Evolutionary conservation across 1,140 invertebrate species (phyloP), one percentile per base, ranked within the genome.

Genomic region (Drosophila lowei): DNA sequence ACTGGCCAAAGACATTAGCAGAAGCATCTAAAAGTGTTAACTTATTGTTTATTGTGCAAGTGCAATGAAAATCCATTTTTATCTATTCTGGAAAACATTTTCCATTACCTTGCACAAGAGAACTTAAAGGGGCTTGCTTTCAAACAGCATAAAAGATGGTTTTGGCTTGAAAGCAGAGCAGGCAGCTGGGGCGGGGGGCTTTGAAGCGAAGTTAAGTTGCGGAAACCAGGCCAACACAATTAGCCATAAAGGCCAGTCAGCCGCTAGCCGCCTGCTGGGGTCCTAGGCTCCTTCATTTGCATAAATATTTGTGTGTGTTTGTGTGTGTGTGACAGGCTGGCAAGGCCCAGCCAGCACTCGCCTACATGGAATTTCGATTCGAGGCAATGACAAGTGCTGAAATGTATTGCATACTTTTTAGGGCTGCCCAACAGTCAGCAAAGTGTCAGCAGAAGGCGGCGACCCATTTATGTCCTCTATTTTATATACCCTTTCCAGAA

Each of bases 161-260:
- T 66, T 42, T 59, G 16, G 18, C 49, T 11, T 15, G 11, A 52
- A 30, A 28, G 18, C 8, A 47, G 11, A 18, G 42, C 11, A 13
- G 25, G 8, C 30, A 9, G 18, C 18, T 18, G 2, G 30, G 30
- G 23, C 23, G 6, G 28, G 6, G 52, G 16, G 15, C 4, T 23
- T 47, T 47, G 46, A 21, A 47, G 65, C 42, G n/a, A 65, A 62
- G 47, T 67, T 30, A 28, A 30, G 21, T 66, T 23, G 30, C 21
- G 42, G 48, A 72, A 72, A 44, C 25, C 44, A 62, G 68, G 68
- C 56, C 68, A 72, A 54, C 48, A 72, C 67, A 72, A 72, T 72
- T 72, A 72, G 68, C 67, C 48, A 21, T 58, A 41, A 67, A 53
- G 49, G 67, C 57, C 55, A 60, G 68, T 11, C 67, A 47, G 48